Conservation (phyloP, 2,113 vertebrate species). For the Steatornis caripensis region DNA sequence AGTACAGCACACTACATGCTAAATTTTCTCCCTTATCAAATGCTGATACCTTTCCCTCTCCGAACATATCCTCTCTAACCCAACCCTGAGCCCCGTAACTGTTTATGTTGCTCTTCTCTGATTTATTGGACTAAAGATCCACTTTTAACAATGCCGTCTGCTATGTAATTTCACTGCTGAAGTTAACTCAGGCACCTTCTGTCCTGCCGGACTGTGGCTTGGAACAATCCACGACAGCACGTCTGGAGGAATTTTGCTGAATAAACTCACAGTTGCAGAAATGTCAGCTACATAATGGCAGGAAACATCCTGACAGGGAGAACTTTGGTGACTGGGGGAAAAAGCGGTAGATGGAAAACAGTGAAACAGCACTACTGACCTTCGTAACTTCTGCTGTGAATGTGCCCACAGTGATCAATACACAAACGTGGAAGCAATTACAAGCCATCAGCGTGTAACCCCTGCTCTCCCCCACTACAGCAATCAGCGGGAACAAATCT, state of each 20-base stretch:
- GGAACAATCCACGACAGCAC: background rate
- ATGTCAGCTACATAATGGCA: background rate
- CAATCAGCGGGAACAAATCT: background rate
- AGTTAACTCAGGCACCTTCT: conserved; percentile 26
- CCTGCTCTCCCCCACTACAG: background rate
- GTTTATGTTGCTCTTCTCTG: background rate
- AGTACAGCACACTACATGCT: background rate
- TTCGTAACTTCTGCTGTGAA: background rate
- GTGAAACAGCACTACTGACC: background rate
- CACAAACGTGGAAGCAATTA: background rate
- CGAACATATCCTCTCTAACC: background rate
- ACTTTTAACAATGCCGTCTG: conserved; percentile 38
- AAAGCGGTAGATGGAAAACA: background rate
- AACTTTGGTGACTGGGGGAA: background rate
- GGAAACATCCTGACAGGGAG: background rate
- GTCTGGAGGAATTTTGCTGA: conserved; percentile 3
- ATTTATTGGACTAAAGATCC: background rate
- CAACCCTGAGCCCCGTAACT: background rate
- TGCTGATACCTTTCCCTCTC: background rate
- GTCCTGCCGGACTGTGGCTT: conserved; percentile 14
- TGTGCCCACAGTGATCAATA: background rate
- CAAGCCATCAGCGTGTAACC: background rate
- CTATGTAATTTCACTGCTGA: conserved; percentile 8
- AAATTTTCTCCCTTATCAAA: background rate
- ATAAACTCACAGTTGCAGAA: background rate